Evolutionary conservation across 2,888 invertebrate genomes (phyloP), one percentile per base, ranked within the genome.

Genomic region (Ornithoptera priamus): DNA sequence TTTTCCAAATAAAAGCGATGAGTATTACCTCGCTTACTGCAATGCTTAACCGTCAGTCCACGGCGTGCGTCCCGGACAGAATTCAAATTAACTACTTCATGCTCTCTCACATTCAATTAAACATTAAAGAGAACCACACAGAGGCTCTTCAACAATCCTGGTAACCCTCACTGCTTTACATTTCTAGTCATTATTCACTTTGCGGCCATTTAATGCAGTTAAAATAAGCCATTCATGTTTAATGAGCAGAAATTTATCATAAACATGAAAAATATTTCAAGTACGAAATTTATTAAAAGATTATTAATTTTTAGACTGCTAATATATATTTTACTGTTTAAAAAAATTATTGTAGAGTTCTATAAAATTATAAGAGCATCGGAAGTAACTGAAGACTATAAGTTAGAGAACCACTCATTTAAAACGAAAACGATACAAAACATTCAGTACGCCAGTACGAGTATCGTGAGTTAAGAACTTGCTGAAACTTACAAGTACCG

Each of bases 71-170:
- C 24, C 67, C 69, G 83, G 83, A 76, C 84, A 82, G 85, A 86
- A 88, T 88, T 86, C 85, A 86, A 88, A 87, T 87, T 88, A 88
- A 86, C 86, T 85, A 85, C 87, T 88, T 86, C 87, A 87, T 87
- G 87, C 86, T 85, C 84, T 76, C 78, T 76, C 79, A 79, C 76
- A 78, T 77, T 80, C 79, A 76, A 81, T 87, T 82, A 85, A 87
- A 86, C 85, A 86, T 86, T 85, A 82, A 87, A 85, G 81, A 76
- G 80, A 46, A 78, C 80, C 80, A 78, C 80, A 30, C 64, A 64
- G 68, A 53, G 24, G 60, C 68, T 60, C 68, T 68, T 77, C 77
- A 76, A 79, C 77, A 77, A 75, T 75, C 70, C 71, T 64, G 66
- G 75, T 77, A 72, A 73, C 73, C 74, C 72, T 69, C 58, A n/a